Conservation (phyloP, 2,888 invertebrate species). For the Blastobasis lacticolella region DNA sequence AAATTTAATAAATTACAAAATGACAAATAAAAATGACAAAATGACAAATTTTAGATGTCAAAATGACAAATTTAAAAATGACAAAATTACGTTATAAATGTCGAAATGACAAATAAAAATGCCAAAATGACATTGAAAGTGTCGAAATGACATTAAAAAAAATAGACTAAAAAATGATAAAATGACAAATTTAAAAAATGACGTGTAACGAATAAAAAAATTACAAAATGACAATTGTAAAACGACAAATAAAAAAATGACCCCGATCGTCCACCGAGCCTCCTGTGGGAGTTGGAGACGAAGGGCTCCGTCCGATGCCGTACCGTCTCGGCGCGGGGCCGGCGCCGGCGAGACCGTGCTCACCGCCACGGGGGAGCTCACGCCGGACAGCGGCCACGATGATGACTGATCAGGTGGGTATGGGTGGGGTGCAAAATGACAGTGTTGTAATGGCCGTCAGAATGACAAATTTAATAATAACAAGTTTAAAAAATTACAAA, state of each 20-base stretch:
- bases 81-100: no score
- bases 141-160: no score
- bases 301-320: conserved; percentile 60
- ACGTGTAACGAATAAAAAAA: no score
- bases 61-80: not conserved
- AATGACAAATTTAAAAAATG: no score
- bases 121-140: no score
- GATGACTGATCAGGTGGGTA: conserved; percentile 21
- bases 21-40: not conserved
- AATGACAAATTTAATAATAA: not conserved
- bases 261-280: conserved; percentile 1
- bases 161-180: no score
- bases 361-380: conserved; percentile 61
- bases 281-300: no score
- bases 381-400: conserved; percentile 64
- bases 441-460: no score
- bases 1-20: not conserved
- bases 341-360: conserved; percentile 62
- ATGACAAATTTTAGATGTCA: not conserved
- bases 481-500: not conserved
- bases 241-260: not conserved
- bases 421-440: no score
- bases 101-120: no score
- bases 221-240: no score
- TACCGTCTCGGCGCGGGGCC: conserved; percentile 64